Conservation (phyloP, 2,888 invertebrate species). For the Chrysolina oricalcia region DNA sequence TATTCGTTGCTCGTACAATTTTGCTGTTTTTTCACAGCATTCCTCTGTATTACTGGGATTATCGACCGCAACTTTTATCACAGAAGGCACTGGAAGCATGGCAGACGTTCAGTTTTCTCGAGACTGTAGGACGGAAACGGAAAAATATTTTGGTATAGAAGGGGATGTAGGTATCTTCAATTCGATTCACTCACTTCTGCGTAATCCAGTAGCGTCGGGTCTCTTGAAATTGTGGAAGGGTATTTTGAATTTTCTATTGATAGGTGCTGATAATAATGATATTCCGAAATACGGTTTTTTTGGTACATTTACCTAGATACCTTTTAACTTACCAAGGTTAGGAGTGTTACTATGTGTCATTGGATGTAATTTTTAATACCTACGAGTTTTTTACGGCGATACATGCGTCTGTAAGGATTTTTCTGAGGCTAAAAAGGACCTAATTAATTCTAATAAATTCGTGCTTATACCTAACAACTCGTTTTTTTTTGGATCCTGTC, state of each 20-base stretch:
- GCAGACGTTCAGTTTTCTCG: conserved; percentile 9
- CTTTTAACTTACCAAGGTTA: no score
- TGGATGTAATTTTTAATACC: no score
- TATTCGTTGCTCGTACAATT: background rate
- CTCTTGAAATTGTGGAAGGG: background rate
- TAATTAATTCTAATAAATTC: no score
- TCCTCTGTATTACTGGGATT: background rate
- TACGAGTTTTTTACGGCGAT: no score
- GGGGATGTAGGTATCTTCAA: background rate
- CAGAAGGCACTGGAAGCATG: background rate
- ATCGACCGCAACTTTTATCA: background rate
- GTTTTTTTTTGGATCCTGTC: no score
- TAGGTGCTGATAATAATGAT: no score
- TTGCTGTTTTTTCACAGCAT: background rate
- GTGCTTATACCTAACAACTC: no score
- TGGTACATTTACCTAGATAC: no score
- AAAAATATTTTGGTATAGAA: background rate
- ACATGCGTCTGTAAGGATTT: no score
- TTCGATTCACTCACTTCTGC: background rate
- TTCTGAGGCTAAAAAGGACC: no score
- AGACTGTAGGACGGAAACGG: background rate
- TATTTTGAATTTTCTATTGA: background rate
- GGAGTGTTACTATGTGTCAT: no score
- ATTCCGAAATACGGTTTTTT: no score
- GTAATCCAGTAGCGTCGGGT: conserved; percentile 2